Evolutionary conservation across 1,140 invertebrate genomes (phyloP), one percentile per base, ranked within the genome.

Genomic region (Aethina tumida): DNA sequence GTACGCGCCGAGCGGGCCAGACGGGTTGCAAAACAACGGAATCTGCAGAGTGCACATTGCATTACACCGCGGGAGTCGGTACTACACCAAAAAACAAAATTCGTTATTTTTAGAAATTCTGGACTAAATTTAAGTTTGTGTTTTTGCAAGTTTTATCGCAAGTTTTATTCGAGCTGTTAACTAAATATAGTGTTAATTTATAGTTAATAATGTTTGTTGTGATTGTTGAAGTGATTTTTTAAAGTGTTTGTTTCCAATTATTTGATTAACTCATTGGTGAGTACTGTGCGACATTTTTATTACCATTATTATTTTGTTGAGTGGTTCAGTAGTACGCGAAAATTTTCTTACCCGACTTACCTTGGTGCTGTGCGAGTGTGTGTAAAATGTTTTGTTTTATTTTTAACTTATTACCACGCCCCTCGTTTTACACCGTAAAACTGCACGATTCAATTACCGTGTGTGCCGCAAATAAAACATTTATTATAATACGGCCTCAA

Each of bases 51-150:
- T 53, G 54, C 50, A 56, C 52, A 45, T 58, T 61, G 53, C 55
- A 58, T 53, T 52, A 32, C 28, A 51, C 59, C 57, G 57, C 57
- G 57, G 55, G 52, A 58, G 53, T 56, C 53, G 59, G 58, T 59
- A 58, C 52, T 58, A 59, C 57, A 61, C 47, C 54, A 50, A 55
- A 53, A 50, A 41, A 40, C 46, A 40, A 53, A 53, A 47, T 51
- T 55, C 43, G 44, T 45, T 49, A 45, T 31, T 45, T 44, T 49
- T 51, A 49, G 43, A 43, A 43, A 29, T 19, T 19, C 34, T 30
- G 13, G 28, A 41, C 39, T 26, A 43, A 41, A 43, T 45, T 41
- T 45, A 47, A 43, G 37, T 49, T 49, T 40, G 39, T 41, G 31
- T 46, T 41, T 45, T 41, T 22, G 27, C 24, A 40, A 35, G 40